Evolutionary conservation across 2,797 vertebrate species (phyloP), one percentile per base, ranked within the genome.

Genomic region (Lates japonicus): DNA sequence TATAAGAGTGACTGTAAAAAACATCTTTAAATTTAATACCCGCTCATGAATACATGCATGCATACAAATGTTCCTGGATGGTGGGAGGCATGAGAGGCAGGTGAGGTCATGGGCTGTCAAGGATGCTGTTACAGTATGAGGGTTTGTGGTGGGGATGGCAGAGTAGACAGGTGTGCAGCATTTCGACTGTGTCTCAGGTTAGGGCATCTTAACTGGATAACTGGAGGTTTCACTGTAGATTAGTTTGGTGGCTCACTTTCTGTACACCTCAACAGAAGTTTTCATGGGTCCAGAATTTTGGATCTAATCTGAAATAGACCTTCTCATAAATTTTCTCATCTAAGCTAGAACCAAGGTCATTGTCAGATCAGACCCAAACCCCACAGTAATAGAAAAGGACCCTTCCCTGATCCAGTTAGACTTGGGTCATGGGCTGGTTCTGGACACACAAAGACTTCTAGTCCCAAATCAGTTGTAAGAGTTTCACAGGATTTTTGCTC

Each of bases 41-140:
- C 22, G 33, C 88, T 90, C 90, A 93, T 95, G 93, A 93, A 94
- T 94, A 93, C 88, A 93, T 94, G 89, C 84, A 90, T 89, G 87
- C 84, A 82, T 94, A 88, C 92, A 91, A 92, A 92, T 91, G 87
- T 89, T 78, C 81, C 87, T 49, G 72, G 74, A 85, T 85, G 77
- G 81, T 75, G 82, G 84, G 82, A 85, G 72, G 83, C 72, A 73
- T 57, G 51, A 58, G 63, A 76, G 81, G 82, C 85, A 92, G 78
- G 81, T 83, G 81, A 87, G 89, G 89, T 83, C 83, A 83, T 33
- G 68, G 55, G 78, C 76, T 86, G 87, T 89, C 84, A 91, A 66
- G 66, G 80, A 74, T 68, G 59, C 52, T 52, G 76, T 66, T 59
- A n/a, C 13, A 35, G 41, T 66, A 7, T 74, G 55, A 54, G 66